These are phyloP conservation scores for Acanthurus leucopareius DNA, from an alignment of 2,797 vertebrate genomes.

Conservation along the genomic window DNA sequence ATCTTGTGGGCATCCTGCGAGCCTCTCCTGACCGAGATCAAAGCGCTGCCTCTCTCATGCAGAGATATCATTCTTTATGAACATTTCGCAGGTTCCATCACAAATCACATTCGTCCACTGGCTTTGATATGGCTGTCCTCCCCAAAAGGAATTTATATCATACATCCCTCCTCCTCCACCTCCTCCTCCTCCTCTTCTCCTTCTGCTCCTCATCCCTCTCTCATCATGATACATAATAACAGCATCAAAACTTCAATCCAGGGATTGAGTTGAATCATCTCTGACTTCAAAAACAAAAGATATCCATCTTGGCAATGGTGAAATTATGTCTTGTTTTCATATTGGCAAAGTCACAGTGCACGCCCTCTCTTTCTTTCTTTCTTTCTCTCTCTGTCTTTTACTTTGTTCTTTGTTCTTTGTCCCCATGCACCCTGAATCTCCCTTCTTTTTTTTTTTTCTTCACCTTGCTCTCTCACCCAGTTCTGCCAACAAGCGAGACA, in stretches of 20 bases:
- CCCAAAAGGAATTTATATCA: conserved; percentile 58
- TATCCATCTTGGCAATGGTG: conserved; percentile 53
- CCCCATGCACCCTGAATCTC: conserved; percentile 9
- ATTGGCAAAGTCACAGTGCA: conserved; percentile 17
- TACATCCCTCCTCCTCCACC: conserved; percentile 12
- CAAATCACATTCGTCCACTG: conserved; percentile 52
- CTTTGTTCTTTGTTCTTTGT: conserved; percentile 45
- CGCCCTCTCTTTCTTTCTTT: too few species aligned
- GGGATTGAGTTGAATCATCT: conserved; percentile 52
- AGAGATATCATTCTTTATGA: conserved; percentile 46
- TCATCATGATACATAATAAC: conserved; percentile 57
- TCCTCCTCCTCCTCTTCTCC: conserved; percentile 32
- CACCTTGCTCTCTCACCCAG: conserved; percentile 26
- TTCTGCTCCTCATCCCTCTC: conserved; percentile 54
- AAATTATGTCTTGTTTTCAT: conserved; percentile 56
- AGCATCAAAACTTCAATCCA: conserved; percentile 51
- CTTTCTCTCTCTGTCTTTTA: too few species aligned
- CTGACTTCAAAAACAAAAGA: conserved; percentile 65
- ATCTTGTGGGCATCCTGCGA: conserved; percentile 51
- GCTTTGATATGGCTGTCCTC: conserved; percentile 64
- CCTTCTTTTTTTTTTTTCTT: conserved; percentile 20
- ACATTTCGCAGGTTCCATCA: conserved; percentile 47
- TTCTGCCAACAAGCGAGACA: neutral
- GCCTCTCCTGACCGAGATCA: conserved; percentile 54
- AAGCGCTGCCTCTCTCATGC: conserved; percentile 47